Conservation (phyloP, 2,797 vertebrate genomes). For the Urophycis tenuis region DNA sequence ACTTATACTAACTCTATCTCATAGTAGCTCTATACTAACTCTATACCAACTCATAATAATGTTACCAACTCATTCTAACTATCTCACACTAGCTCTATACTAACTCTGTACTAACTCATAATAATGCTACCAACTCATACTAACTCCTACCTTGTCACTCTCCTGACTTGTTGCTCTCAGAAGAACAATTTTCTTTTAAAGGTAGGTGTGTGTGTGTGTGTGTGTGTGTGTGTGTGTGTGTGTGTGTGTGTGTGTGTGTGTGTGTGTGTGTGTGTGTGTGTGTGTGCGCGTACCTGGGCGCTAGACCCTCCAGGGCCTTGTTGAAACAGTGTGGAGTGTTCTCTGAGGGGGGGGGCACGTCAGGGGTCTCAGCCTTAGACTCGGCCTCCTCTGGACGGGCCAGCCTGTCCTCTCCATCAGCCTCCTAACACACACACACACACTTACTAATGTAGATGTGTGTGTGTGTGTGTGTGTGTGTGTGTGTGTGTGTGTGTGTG, state of each 20-base stretch:
- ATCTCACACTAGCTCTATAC: too few species aligned
- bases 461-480: too few species aligned
- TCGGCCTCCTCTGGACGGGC: conserved; percentile 64
- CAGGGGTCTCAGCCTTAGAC: conserved; percentile 80
- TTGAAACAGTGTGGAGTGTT: conserved; percentile 91
- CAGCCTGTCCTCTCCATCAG: conserved; percentile 79
- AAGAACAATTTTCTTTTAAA: too few species aligned
- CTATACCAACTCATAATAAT: too few species aligned
- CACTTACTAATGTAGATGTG: background rate
- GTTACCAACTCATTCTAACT: too few species aligned
- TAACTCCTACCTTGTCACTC: too few species aligned
- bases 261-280: background rate
- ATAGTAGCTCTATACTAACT: too few species aligned
- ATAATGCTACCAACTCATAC: too few species aligned
- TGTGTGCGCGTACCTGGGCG: conserved; percentile 77
- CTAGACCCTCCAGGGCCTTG: conserved; percentile 88
- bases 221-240: conserved; percentile 32
- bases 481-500: too few species aligned
- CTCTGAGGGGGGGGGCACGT: conserved; percentile 75
- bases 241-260: conserved; percentile 32
- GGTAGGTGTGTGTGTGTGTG: background rate
- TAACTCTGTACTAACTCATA: too few species aligned
- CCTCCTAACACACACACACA: conserved; percentile 70
- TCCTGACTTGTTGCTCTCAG: too few species aligned
- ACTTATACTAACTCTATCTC: too few species aligned